Evolutionary conservation across 2,797 vertebrate genomes (phyloP).

Genomic region (Anisognathus igniventris): DNA sequence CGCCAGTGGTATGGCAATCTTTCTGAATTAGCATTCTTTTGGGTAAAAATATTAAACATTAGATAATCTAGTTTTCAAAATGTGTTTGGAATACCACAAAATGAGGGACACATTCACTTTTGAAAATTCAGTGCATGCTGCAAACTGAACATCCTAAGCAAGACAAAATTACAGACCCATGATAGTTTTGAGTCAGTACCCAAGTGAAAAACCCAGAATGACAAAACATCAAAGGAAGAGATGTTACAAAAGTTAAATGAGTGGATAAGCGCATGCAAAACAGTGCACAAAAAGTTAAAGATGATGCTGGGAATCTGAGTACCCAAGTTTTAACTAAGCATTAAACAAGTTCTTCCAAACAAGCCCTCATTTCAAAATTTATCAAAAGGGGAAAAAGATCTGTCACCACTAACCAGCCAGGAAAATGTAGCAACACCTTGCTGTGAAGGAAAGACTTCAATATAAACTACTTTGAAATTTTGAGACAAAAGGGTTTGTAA

Average conservation of each 20-base stretch:
- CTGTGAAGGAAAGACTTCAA: background rate
- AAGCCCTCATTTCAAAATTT: background rate
- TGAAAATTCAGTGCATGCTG: background rate
- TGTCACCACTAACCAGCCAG: background rate
- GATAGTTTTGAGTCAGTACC: background rate
- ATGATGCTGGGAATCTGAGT: background rate
- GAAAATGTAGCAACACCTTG: background rate
- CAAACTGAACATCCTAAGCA: background rate
- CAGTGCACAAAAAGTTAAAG: background rate
- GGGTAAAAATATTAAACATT: background rate
- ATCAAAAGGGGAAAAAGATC: background rate
- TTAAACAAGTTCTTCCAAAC: background rate
- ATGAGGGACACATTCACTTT: background rate
- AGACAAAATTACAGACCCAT: background rate
- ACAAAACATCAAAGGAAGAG: background rate
- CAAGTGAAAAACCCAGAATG: background rate
- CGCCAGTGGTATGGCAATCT: background rate
- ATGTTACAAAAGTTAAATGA: background rate
- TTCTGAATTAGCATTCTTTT: background rate
- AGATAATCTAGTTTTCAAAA: background rate
- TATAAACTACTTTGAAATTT: background rate
- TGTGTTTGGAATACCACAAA: background rate
- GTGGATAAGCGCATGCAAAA: background rate
- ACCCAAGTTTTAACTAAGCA: background rate
- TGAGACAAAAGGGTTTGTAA: background rate